Evolutionary conservation across 1,140 invertebrate genomes (phyloP), one percentile per base, ranked within the genome.

Genomic region (Caenorhabditis briggsae): DNA sequence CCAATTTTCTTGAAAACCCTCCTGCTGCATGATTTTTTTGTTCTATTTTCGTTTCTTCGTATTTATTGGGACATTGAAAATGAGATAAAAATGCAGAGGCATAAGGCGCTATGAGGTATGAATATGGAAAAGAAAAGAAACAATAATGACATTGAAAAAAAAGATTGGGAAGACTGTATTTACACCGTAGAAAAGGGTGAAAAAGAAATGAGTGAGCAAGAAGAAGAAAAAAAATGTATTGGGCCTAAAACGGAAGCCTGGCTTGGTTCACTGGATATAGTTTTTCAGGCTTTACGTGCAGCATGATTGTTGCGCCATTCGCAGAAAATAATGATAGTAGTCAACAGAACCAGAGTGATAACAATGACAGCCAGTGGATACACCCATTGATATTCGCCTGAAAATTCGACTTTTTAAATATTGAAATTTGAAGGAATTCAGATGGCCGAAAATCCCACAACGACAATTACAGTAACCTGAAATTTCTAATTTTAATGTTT

Each of bases 371-470:
- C 78, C 5, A 87, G 82, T n/a, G 86, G 86, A 33, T 82, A 87
- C 8, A 87, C 33, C 86, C 86, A 87, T 33, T 82, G 23, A 61
- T 48, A 87, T 87, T 64, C 53, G 61, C 86, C 86, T 87, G 59
- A 65, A 87, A 70, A 5, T 55, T 61, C 2, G n/a, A 33, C 1
- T 33, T 33, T 33, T 33, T 33, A 2, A 33, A 33, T 33, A 33
- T 33, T 3, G 3, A 2, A 3, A 3, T 33, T 2, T 2, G 33
- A 33, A 1, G 33, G 3, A 33, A 3, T 33, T 33, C 33, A 33
- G 33, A 3, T 33, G 33, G 33, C 33, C 33, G 33, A 33, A 33
- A 3, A 3, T 33, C 3, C 33, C 3, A 33, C 33, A 33, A 33
- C 33, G 33, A 33, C 1, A 2, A 33, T 33, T 33, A 33, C 33